Evolutionary conservation across 2,797 vertebrate species (phyloP).

Genomic region (Sarcoramphus papa): DNA sequence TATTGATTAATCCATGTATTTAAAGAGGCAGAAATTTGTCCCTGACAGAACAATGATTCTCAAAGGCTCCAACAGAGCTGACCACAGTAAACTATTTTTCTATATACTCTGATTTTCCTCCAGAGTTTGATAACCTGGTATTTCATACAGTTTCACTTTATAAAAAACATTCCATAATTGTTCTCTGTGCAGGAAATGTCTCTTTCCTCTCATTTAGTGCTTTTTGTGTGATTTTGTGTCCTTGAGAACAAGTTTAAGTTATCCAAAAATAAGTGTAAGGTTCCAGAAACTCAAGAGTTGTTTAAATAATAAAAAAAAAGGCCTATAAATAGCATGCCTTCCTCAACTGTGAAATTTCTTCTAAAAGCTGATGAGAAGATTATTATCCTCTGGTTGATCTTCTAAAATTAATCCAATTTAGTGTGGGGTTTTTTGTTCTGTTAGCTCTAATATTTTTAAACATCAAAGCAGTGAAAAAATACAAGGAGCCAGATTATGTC

Average conservation of each 20-base stretch:
- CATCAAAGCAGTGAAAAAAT: conserved; percentile 52
- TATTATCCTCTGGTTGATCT: conserved; percentile 35
- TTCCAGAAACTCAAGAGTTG: conserved; percentile 8
- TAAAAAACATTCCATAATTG: background rate
- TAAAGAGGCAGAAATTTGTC: background rate
- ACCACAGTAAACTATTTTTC: background rate
- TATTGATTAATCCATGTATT: background rate
- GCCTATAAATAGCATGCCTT: background rate
- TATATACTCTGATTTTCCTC: background rate
- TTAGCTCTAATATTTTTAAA: conserved; percentile 34
- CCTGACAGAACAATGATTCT: background rate
- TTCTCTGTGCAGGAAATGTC: background rate
- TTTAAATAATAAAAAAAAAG: background rate
- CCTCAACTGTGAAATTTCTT: conserved; percentile 28
- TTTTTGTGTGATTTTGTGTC: background rate
- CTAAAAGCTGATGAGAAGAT: conserved; percentile 48
- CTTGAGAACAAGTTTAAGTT: background rate
- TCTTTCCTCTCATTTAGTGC: background rate
- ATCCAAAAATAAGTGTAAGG: background rate
- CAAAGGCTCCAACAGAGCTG: background rate
- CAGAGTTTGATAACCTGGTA: background rate
- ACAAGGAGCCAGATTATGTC: background rate
- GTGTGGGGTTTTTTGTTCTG: background rate
- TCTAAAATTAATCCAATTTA: conserved; percentile 63
- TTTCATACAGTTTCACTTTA: background rate